Conservation (phyloP, 37 sponge, comb jelly and placozoan species). For the Spongilla lacustris region DNA sequence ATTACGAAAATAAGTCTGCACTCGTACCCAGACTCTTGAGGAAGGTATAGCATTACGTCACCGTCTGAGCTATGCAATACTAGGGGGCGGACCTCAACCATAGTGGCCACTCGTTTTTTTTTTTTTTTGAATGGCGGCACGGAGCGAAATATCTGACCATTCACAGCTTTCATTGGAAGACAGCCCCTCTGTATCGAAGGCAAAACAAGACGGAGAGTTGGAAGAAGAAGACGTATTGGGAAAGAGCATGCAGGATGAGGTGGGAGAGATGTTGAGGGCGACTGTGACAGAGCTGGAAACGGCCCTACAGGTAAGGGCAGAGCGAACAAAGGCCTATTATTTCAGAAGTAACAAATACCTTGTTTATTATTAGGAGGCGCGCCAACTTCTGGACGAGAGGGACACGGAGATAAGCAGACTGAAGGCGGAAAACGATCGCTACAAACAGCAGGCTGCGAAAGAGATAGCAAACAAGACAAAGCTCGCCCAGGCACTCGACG, state of each 20-base stretch:
- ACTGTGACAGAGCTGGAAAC: constrained; percentile 53
- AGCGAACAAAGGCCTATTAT: not conserved
- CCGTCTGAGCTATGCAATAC: too few relatives aligned
- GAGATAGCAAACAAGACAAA: constrained; percentile 81
- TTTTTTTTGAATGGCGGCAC: not conserved
- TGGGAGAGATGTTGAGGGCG: constrained; percentile 39
- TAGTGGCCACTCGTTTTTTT: too few relatives aligned
- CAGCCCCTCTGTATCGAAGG: not conserved
- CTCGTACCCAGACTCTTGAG: too few relatives aligned
- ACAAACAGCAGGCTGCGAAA: constrained; percentile 59
- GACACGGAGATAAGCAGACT: constrained; percentile 56
- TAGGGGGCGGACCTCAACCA: not conserved
- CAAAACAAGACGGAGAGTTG: not conserved
- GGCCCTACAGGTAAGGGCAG: constrained; percentile 32
- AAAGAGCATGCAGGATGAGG: constrained; percentile 21
- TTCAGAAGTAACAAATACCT: not conserved
- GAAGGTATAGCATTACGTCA: too few relatives aligned
- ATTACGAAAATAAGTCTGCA: too few relatives aligned
- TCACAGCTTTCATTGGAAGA: not conserved
- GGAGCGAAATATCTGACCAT: not conserved
- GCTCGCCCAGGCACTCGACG: constrained; percentile 66
- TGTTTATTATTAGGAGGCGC: constrained; percentile 39
- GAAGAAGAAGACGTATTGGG: not conserved
- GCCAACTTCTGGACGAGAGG: constrained; percentile 38
- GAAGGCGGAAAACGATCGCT: constrained; percentile 46